Evolutionary conservation across 2,888 invertebrate genomes (phyloP).

Genomic region (Uropetala carovei): DNA sequence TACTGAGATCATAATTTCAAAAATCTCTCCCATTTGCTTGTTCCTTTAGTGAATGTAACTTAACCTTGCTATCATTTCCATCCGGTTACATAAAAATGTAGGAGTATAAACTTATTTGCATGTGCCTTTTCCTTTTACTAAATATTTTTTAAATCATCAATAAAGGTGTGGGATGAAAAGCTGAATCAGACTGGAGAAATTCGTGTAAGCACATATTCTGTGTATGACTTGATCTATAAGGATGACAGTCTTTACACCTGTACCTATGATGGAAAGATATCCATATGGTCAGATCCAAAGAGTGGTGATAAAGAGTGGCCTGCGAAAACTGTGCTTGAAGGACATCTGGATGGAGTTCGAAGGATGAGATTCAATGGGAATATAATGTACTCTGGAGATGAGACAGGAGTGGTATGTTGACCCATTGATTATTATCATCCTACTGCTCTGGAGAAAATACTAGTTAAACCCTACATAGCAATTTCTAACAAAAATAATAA

Average conservation of each 20-base stretch:
- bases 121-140: neutral
- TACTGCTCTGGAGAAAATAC: neutral
- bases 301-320: slow-evolving; percentile 11
- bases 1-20: too few species aligned
- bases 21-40: too few species aligned
- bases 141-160: neutral
- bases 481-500: too few species aligned
- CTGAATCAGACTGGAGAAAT: slow-evolving; percentile 2
- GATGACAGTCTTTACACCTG: slow-evolving; percentile 44
- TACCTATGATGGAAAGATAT: slow-evolving; percentile 53
- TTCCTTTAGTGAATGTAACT: neutral
- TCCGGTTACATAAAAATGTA: neutral
- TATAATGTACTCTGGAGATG: slow-evolving; percentile 49
- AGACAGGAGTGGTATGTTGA: slow-evolving; percentile 36
- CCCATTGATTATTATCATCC: neutral
- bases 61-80: neutral
- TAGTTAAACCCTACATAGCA: neutral
- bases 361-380: slow-evolving; percentile 16
- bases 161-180: slow-evolving; percentile 45
- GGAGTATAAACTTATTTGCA: neutral
- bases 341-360: slow-evolving; percentile 33
- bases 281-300: slow-evolving; percentile 39
- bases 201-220: slow-evolving; percentile 13
- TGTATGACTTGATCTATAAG: slow-evolving; percentile 37
- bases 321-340: slow-evolving; percentile 9